Percentiles rank a stretch among this genome's conserved stretches.
phyloP scores from a whole-genome alignment of 2,888 invertebrate species.

The Trissonchulus latispiculum region DNA sequence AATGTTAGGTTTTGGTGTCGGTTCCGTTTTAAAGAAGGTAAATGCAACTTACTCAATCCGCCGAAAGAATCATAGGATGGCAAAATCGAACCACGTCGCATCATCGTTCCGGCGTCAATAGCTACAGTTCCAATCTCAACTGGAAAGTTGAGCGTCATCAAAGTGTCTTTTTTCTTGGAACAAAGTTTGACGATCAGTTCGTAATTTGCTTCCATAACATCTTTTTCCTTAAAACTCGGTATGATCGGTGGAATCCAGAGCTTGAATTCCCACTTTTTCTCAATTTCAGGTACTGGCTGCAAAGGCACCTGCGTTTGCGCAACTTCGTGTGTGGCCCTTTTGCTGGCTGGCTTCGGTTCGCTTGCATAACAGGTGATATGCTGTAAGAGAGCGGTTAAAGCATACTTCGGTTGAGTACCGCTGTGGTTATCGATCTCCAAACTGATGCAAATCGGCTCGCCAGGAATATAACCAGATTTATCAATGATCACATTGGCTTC shows the following conservation, averaged over 20 bases:
- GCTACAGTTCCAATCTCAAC: constrained; percentile 3
- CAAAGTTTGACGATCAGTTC: background rate
- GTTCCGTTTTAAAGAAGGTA: too few relatives aligned
- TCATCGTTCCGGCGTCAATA: background rate
- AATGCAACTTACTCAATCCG: too few relatives aligned
- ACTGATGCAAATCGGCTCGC: background rate
- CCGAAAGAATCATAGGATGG: too few relatives aligned
- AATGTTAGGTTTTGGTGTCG: too few relatives aligned
- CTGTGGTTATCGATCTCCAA: background rate
- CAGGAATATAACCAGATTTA: constrained; percentile 12
- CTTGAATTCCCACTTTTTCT: background rate
- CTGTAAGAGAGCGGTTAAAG: background rate
- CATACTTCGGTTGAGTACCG: background rate
- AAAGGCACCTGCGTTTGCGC: background rate
- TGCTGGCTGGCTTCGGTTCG: background rate
- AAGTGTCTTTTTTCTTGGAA: background rate
- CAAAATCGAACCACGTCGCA: background rate
- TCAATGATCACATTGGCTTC: background rate
- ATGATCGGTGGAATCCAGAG: constrained; percentile 11
- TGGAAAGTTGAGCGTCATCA: background rate
- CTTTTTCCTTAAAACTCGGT: background rate
- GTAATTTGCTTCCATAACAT: constrained; percentile 4
- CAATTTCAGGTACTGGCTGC: background rate
- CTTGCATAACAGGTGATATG: background rate
- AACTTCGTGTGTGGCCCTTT: background rate